These are phyloP conservation scores for Oncopodura yosiiana DNA, from an alignment of 1,140 invertebrate species.

Conservation along the genomic window DNA sequence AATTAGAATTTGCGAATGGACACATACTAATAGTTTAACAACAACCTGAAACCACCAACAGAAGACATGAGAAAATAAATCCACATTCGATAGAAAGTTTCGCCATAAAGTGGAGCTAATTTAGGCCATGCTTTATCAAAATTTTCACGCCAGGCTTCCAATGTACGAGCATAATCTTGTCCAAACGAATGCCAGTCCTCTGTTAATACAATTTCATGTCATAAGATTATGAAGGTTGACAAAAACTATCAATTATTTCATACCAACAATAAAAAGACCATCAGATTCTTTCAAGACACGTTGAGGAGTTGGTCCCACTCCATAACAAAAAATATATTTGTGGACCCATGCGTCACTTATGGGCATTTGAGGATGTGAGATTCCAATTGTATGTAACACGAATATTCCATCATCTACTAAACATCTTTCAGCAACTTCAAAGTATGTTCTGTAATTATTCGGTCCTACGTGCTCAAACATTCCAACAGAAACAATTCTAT, in stretches of 20 bases:
- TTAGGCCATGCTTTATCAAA: slow-evolving; percentile 6
- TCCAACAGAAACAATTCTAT: slow-evolving; percentile 24
- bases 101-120: not conserved
- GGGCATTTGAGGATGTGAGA: slow-evolving; percentile 17
- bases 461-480: slow-evolving; percentile 30
- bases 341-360: slow-evolving; percentile 29
- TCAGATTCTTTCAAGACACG: slow-evolving; percentile 17
- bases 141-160: slow-evolving; percentile 14
- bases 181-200: slow-evolving; percentile 28
- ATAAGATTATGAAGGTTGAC: no score
- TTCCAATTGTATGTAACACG: slow-evolving; percentile 25
- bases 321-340: slow-evolving; percentile 32
- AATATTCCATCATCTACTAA: slow-evolving; percentile 20
- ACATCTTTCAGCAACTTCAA: slow-evolving; percentile 17
- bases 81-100: slow-evolving; percentile 21
- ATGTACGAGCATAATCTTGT: slow-evolving; percentile 6
- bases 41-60: not conserved
- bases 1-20: slow-evolving; percentile 14
- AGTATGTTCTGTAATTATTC: slow-evolving; percentile 22
- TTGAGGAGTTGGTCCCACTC: slow-evolving; percentile 16
- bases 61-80: slow-evolving; percentile 4
- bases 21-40: not conserved
- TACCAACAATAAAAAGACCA: slow-evolving; percentile 20
- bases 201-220: no score
- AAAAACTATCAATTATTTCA: no score